Evolutionary conservation across 2,888 invertebrate species (phyloP).

Genomic region (Pyrocoelia pectoralis): DNA sequence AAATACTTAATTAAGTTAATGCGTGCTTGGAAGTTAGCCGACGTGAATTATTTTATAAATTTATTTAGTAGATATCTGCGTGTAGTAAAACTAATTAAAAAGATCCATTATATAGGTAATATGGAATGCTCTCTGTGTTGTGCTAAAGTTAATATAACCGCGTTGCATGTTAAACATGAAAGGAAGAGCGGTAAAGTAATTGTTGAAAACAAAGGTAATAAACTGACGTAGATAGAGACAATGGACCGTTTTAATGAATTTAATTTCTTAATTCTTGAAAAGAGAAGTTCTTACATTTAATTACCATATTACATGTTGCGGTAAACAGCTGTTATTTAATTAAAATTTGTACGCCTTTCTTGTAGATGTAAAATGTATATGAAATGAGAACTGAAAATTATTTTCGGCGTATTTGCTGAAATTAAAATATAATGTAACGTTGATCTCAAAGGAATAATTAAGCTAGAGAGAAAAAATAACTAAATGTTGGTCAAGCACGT

Average conservation of each 20-base stretch:
- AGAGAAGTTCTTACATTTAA: constrained; percentile 5
- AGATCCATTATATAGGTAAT: constrained; percentile 14
- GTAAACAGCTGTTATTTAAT: constrained; percentile 3
- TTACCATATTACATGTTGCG: constrained; percentile 6
- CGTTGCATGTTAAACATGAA: constrained; percentile 8
- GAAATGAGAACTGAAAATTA: too few species aligned
- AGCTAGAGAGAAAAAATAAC: too few species aligned
- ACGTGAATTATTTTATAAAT: constrained; percentile 12
- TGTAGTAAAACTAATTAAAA: constrained; percentile 14
- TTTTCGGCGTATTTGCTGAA: too few species aligned
- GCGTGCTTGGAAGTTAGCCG: constrained; percentile 2
- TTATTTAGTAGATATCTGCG: constrained; percentile 10
- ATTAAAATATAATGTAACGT: too few species aligned
- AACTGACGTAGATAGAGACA: constrained; percentile 2
- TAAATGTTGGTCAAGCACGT: too few species aligned
- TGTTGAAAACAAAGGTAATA: constrained; percentile 7
- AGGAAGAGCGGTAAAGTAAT: not conserved
- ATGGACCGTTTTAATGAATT: constrained; percentile 3
- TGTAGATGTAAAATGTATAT: not conserved
- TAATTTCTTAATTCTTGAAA: constrained; percentile 10
- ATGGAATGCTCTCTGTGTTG: not conserved
- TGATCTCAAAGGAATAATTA: too few species aligned
- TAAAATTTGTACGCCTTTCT: not conserved
- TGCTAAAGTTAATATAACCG: not conserved
- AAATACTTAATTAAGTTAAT: not conserved